A percentile compares a stretch with the other conserved stretches of the same genome.
These are phyloP conservation scores for Melanerpes formicivorus DNA, from an alignment of 2,113 vertebrate genomes.

Conservation along the genomic window DNA sequence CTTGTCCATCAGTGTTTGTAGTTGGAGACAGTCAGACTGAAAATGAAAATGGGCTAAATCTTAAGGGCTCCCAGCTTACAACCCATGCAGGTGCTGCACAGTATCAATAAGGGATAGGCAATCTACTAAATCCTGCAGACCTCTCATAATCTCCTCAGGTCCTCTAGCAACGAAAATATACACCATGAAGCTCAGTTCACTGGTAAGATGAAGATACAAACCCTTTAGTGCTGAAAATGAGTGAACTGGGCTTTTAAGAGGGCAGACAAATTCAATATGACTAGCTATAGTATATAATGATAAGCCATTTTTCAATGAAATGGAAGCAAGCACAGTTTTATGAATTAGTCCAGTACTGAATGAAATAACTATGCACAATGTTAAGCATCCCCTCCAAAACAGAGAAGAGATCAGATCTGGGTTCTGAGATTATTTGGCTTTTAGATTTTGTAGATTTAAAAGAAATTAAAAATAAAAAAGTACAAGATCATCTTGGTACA, in stretches of 20 bases:
- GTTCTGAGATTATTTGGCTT: accelerated
- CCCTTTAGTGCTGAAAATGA: background rate
- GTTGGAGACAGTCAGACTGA: background rate
- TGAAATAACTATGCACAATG: background rate
- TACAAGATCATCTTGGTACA: background rate
- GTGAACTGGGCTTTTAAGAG: background rate
- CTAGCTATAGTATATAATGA: background rate
- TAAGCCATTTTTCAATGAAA: background rate
- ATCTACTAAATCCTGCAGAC: background rate
- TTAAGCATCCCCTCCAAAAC: accelerated
- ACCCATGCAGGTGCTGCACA: background rate
- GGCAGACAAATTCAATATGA: background rate
- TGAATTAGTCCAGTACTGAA: background rate
- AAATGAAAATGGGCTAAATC: background rate
- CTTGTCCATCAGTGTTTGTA: background rate
- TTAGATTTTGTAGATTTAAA: background rate
- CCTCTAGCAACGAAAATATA: background rate
- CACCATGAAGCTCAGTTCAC: background rate
- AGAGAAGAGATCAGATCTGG: background rate
- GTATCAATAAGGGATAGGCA: background rate
- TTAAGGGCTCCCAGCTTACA: background rate
- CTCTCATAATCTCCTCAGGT: background rate
- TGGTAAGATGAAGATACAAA: background rate
- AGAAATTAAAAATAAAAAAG: background rate
- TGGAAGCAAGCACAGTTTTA: background rate